Base-by-base conservation (phyloP, 2,113 vertebrate genomes). In the Drymodes brunneopygia region DNA sequence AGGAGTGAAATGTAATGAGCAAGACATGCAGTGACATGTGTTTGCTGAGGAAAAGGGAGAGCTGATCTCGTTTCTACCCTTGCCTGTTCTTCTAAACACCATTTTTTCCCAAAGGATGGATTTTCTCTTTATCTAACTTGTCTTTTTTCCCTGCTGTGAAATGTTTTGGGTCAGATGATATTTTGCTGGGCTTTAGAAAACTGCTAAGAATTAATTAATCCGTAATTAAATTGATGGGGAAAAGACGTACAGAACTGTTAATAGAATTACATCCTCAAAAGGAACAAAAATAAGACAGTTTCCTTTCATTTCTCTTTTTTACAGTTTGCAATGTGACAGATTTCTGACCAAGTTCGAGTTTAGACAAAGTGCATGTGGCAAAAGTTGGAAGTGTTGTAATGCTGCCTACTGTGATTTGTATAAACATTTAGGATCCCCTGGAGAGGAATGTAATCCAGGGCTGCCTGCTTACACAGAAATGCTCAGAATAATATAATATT, bases 301-400 rank as follows among this genome's bases (percentile, higher is more conserved):
- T 81, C 56, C 56, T 95, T 97, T 97, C 53, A 96, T 95, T 96
- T 88, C 36, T 84, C 20, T 83, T 92, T 94, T 92, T 95, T 95
- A 53, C 60, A 71, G 67, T 92, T 95, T 92, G 79, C 80, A 92
- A 60, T 51, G 81, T 95, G 82, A 86, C 80, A 78, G 88, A 95
- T 95, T 96, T 88, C 88, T 96, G 96, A 96, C 95, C 90, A 86
- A 96, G 90, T 88, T 83, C 3, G 7, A 74, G 72, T 94, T 92
- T 94, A 96, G 95, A 96, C 92, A 88, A 94, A 95, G 93, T 95
- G 85, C 88, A 95, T 88, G 94, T 95, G 90, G 95, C 92, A 94
- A 78, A 96, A 96, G 88, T 90, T 97, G 95, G 92, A 96, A 96
- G 94, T 95, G 95, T 93, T 96, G 90, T 94, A 96, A 92, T 93